Conservation (phyloP, 92 coral and sea anemone species). For the Montipora capitata region DNA sequence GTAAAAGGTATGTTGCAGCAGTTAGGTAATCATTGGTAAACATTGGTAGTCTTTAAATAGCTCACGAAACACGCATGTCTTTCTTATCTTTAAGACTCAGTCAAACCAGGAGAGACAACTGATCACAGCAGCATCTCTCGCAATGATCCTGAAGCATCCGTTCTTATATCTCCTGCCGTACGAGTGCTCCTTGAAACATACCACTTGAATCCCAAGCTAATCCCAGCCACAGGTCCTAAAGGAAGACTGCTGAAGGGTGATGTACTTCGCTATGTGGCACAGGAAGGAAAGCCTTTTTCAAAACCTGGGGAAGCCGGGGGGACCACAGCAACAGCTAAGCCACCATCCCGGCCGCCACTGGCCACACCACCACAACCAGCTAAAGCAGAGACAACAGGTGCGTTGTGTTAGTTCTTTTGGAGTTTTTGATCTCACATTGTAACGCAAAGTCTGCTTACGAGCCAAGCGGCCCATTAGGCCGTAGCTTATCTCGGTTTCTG, state of each 20-base stretch:
- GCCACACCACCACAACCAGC: neutral
- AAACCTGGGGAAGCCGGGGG: slow-evolving; percentile 24
- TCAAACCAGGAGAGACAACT: slow-evolving; percentile 28
- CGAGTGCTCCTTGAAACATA: slow-evolving; percentile 88
- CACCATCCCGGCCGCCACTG: slow-evolving; percentile 4
- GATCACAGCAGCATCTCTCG: neutral
- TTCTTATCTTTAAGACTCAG: neutral
- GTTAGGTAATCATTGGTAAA: no score
- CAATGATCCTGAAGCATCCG: neutral
- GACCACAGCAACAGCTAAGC: neutral
- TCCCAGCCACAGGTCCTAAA: slow-evolving; percentile 93
- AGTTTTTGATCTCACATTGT: no score
- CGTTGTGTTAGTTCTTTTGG: neutral
- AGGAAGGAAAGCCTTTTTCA: slow-evolving; percentile 56
- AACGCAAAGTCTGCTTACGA: no score
- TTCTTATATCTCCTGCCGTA: slow-evolving; percentile 89
- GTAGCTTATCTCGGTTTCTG: slow-evolving; percentile 49
- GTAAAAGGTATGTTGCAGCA: no score
- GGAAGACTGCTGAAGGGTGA: slow-evolving; percentile 97
- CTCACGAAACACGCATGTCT: neutral
- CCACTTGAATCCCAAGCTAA: slow-evolving; percentile 80
- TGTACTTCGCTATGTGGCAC: slow-evolving; percentile 82
- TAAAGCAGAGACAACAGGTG: neutral
- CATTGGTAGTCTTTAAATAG: no score
- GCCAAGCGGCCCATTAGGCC: neutral